Base-by-base conservation (phyloP, 2,888 invertebrate genomes). In the Itoplectis maculator region DNA sequence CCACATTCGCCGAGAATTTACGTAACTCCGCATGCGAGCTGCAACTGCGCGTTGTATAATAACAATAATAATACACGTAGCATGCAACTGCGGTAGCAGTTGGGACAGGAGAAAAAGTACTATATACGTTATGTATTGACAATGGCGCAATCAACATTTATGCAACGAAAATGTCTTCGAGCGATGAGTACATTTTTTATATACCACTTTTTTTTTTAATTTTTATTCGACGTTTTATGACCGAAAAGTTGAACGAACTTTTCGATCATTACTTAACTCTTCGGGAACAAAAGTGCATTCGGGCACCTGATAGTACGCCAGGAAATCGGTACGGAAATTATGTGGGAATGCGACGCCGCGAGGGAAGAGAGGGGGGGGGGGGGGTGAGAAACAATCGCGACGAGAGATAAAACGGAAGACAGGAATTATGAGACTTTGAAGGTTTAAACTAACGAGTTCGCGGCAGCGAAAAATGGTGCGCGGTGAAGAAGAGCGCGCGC, bases 361-460 rank as follows among this genome's bases (percentile, higher is more conserved):
- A 13, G n/a, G n/a, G n/a, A n/a, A n/a, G n/a, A n/a, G n/a, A n/a
- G n/a, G n/a, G n/a, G n/a, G n/a, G n/a, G n/a, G n/a, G n/a, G n/a
- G n/a, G n/a, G n/a, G 0, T 4, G 13, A 45, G 20, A 54, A 20
- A 54, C 3, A 54, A 23, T 11, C 5, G 20, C 7, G 7, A 15
- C n/a, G 51, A 18, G 18, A 54, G 23, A 54, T 20, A 23, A 54
- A 54, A 23, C 20, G 45, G 45, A 45, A 13, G 13, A 13, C 3
- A 45, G 45, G 45, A 45, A 45, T 45, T 11, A 45, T 45, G 54
- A 59, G 13, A 37, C n/a, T 59, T 59, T 59, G 6, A 59, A 35
- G n/a, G 7, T 37, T 35, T n/a, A 15, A 59, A 37, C 35, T 37
- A 37, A 37, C 35, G 59, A 59, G 59, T 37, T 15, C n/a, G 5